A percentile compares a stretch with the other conserved stretches of the same genome.
These are phyloP conservation scores for Elephantulus edwardii DNA, from an alignment of 2,113 vertebrate genomes.

Conservation along the genomic window DNA sequence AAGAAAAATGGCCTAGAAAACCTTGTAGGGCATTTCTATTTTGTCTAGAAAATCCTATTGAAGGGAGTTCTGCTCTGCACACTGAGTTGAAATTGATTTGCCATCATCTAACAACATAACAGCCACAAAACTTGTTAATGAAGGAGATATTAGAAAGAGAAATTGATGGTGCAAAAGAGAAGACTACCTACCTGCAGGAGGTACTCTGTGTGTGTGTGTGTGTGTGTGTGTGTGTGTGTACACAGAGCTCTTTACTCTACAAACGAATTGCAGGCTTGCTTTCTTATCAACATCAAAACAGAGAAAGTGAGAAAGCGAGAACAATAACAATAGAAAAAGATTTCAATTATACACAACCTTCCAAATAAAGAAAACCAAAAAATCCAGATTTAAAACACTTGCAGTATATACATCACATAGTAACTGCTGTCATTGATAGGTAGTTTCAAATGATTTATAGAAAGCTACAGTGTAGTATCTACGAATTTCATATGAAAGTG, in stretches of 20 bases:
- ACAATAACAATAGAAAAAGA: not conserved
- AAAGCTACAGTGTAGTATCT: too few species aligned
- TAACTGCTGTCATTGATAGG: conserved; percentile 14
- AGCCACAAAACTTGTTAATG: not conserved
- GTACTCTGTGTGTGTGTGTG: too few species aligned
- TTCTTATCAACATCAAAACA: conserved; percentile 14
- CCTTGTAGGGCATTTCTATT: not conserved
- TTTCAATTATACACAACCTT: not conserved
- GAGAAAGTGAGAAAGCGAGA: not conserved
- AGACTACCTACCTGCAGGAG: not conserved
- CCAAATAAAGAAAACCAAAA: conserved; percentile 3
- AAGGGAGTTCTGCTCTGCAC: too few species aligned
- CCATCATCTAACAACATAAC: not conserved
- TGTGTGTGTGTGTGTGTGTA: too few species aligned
- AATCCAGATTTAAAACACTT: not conserved
- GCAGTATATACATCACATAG: not conserved
- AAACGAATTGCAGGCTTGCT: not conserved
- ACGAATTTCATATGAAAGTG: not conserved
- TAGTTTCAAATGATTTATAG: too few species aligned
- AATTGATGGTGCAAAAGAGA: not conserved
- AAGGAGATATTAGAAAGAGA: not conserved
- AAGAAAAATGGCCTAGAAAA: not conserved
- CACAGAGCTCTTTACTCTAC: not conserved
- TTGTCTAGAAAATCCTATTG: not conserved
- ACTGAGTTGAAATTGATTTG: not conserved